Percentiles rank a stretch among this genome's conserved stretches.
Conservation (phyloP, 1,140 invertebrate species). For the Diorhabda carinulata region DNA sequence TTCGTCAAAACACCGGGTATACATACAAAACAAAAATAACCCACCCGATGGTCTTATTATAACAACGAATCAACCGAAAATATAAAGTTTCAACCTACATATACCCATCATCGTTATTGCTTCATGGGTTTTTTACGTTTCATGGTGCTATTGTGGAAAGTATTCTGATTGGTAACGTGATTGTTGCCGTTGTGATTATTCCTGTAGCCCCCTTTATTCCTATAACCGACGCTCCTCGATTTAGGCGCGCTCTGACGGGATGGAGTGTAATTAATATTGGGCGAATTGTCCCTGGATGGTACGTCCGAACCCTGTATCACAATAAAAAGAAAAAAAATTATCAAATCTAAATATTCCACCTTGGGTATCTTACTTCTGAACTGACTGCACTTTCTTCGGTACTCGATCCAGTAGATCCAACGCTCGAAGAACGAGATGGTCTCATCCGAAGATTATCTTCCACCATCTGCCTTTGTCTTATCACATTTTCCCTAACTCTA, state of each 20-base stretch:
- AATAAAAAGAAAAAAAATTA: neutral
- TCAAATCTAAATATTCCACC: neutral
- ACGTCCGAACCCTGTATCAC: slow-evolving; percentile 38
- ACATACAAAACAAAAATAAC: neutral
- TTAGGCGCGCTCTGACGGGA: slow-evolving; percentile 20
- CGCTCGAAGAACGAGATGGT: slow-evolving; percentile 41
- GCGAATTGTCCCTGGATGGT: slow-evolving; percentile 41
- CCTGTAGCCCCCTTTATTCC: neutral
- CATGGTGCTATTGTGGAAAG: slow-evolving; percentile 22
- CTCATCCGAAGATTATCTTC: slow-evolving; percentile 34
- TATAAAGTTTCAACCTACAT: neutral
- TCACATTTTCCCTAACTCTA: slow-evolving; percentile 88
- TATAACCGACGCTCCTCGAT: neutral
- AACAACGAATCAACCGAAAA: neutral
- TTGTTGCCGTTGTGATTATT: neutral
- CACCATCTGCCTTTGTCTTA: slow-evolving; percentile 77
- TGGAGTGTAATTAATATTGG: slow-evolving; percentile 33
- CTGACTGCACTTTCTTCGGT: slow-evolving; percentile 42
- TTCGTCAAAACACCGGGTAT: neutral
- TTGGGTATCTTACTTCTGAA: slow-evolving; percentile 39
- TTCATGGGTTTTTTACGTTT: slow-evolving; percentile 36
- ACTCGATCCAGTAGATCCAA: slow-evolving; percentile 41
- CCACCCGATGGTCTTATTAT: neutral
- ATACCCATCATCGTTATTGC: slow-evolving; percentile 22
- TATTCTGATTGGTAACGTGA: slow-evolving; percentile 19